Evolutionary conservation across 2,797 vertebrate species (phyloP).

Genomic region (Poeciliopsis turneri): DNA sequence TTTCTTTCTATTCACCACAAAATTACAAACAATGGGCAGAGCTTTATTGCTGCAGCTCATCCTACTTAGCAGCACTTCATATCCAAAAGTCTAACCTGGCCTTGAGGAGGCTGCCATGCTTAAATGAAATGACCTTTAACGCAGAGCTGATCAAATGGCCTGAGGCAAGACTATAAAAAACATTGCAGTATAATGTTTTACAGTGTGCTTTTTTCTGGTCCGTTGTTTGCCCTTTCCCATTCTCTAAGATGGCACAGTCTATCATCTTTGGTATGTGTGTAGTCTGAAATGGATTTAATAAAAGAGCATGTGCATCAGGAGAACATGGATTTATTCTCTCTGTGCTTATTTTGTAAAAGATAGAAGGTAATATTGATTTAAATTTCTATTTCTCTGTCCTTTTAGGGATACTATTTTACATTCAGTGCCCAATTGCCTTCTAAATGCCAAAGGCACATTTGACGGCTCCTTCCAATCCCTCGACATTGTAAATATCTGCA

Average conservation of each 20-base stretch:
- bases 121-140: slow-evolving; percentile 80
- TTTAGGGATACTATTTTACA: slow-evolving; percentile 33
- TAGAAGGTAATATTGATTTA: slow-evolving; percentile 44
- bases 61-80: slow-evolving; percentile 48
- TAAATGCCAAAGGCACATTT: slow-evolving; percentile 69
- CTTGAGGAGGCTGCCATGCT: slow-evolving; percentile 57
- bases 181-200: slow-evolving; percentile 73
- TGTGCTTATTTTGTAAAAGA: slow-evolving; percentile 35
- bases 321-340: slow-evolving; percentile 49
- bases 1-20: not conserved
- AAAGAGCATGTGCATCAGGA: slow-evolving; percentile 32
- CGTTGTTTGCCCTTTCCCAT: slow-evolving; percentile 71
- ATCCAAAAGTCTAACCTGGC: slow-evolving; percentile 38
- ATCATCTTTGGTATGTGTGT: slow-evolving; percentile 57
- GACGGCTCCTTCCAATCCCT: slow-evolving; percentile 61
- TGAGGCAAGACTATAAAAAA: slow-evolving; percentile 69
- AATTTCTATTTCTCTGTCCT: slow-evolving; percentile 39
- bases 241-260: slow-evolving; percentile 49
- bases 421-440: slow-evolving; percentile 63
- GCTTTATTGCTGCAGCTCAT: slow-evolving; percentile 52
- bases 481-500: slow-evolving; percentile 37
- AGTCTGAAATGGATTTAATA: slow-evolving; percentile 41
- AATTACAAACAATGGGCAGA: slow-evolving; percentile 25
- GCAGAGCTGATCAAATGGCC: slow-evolving; percentile 77
- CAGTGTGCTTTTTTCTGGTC: slow-evolving; percentile 61